Base-by-base conservation (phyloP, 2,113 vertebrate genomes). In the Sinocyclocheilus maitianheensis region DNA sequence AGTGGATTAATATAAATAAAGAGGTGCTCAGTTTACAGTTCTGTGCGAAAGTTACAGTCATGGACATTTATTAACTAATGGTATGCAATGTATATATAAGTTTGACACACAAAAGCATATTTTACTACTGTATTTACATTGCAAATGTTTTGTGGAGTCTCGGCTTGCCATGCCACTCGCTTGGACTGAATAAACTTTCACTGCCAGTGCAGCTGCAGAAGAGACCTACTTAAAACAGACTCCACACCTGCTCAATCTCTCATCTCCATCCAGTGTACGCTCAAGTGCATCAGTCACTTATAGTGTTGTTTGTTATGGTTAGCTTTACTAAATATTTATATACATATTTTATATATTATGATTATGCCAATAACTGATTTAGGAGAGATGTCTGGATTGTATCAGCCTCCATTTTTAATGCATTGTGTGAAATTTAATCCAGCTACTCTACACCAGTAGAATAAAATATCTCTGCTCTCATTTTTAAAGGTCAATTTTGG, bases 111-210 rank as follows among this genome's bases (percentile, higher is more conserved):
- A 76, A 37, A 69, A 71, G 67, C 30, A 37, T 71, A 22, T 72
- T 75, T 75, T 24, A 75, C 43, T 48, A 34, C 43, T n/a, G n/a
- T 75, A n/a, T 46, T 75, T 75, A 75, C 72, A 24, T 37, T 22
- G 37, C 22, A 24, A 48, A 48, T 0, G 69, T 40, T 72, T 69
- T 18, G 26, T 69, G 26, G 65, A 40, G 69, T 40, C 22, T 75
- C 2, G 0, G 40, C n/a, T 48, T 22, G 8, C 69, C 34, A 22
- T 72, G 9, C 69, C 58, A 60, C 58, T 60, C 7, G 58, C 20
- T 60, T 69, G 65, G 13, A 22, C 18, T 72, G 34, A 40, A n/a
- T 43, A 74, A 74, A 46, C 37, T 46, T 46, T 11, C 40, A 24
- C 22, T 48, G 69, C 34, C 4, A 46, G 40, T 75, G 72, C 72